These are phyloP conservation scores for Poecilobothrus nobilitatus DNA, from an alignment of 2,888 invertebrate genomes.

Conservation along the genomic window DNA sequence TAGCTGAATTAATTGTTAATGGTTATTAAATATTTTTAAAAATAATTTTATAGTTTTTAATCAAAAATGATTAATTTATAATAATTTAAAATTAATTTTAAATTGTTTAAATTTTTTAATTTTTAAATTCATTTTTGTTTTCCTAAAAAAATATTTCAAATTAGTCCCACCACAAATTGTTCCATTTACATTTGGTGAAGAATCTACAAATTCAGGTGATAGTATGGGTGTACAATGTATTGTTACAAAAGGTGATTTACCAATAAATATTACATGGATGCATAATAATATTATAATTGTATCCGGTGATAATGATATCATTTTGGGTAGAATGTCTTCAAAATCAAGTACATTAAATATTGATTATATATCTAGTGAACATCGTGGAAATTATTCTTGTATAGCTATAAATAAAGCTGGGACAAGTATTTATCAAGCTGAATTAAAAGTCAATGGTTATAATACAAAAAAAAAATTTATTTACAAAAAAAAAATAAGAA, in stretches of 20 bases:
- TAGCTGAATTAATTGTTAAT: conserved; percentile 60
- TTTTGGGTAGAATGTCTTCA: conserved; percentile 40
- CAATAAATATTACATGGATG: conserved; percentile 58
- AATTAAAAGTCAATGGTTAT: conserved; percentile 41
- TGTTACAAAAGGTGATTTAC: conserved; percentile 55
- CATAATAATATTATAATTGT: conserved; percentile 44
- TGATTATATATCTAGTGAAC: conserved; percentile 51
- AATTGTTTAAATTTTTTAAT: too few relatives aligned
- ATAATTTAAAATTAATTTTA: too few relatives aligned
- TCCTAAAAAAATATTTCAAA: too few relatives aligned
- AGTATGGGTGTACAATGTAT: conserved; percentile 56
- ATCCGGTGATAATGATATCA: conserved; percentile 37
- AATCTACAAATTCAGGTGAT: conserved; percentile 64
- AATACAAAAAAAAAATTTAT: conserved; percentile 47
- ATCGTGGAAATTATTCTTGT: conserved; percentile 59
- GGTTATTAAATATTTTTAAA: conserved; percentile 44
- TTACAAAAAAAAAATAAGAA: too few relatives aligned
- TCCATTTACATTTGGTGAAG: conserved; percentile 64
- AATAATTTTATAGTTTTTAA: neutral
- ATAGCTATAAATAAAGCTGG: conserved; percentile 54
- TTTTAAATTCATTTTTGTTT: too few relatives aligned
- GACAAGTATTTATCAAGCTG: conserved; percentile 43
- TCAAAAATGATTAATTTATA: neutral
- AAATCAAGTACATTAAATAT: conserved; percentile 53
- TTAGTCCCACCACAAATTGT: conserved; percentile 58